Base-by-base conservation (phyloP, 2,113 vertebrate species). In the Prochilodus magdalenae region DNA sequence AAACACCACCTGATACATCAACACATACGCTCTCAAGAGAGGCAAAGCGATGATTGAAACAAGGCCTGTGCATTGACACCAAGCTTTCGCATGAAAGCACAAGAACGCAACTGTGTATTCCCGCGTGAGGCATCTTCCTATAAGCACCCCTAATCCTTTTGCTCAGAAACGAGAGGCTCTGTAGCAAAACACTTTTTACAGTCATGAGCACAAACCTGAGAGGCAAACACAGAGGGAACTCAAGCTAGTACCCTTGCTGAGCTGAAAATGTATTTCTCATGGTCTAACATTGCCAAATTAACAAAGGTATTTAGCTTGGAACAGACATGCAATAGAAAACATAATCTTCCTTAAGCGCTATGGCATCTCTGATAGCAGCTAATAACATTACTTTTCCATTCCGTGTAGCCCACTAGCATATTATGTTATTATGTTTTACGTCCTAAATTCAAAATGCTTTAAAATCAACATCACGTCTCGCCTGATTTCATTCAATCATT, bases 121-220 rank as follows among this genome's bases (percentile, higher is more conserved):
- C 80, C 71, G 51, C 16, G 62, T 30, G 74, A 73, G 44, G 18
- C 60, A 7, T 75, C 77, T 20, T 1, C 77, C 86, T 67, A 60
- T 60, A 74, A 18, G 6, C 36, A 18, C 8, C 44, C 26, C 40
- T 75, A 74, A 83, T 85, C 81, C 63, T 49, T 71, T 6, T 51
- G 20, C 79, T 76, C 59, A 85, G 87, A 72, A 86, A 36, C 57
- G 76, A 55, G 40, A 72, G 6, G 62, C 26, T 83, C 67, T 65
- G 71, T 70, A 51, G 60, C 70, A 81, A 85, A 83, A 73, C 66
- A 63, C 49, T 70, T 15, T 44, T 49, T 30, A 80, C 22, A 87
- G 79, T 83, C 63, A 84, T 59, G 47, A 83, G 51, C 70, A 85
- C 22, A 60, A 24, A 24, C 75, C n/a, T 73, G 14, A 73, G 47